Percentiles rank a stretch among this genome's conserved stretches.
Evolutionary conservation across 1,140 invertebrate genomes (phyloP).

Genomic region (Penaeus japonicus): DNA sequence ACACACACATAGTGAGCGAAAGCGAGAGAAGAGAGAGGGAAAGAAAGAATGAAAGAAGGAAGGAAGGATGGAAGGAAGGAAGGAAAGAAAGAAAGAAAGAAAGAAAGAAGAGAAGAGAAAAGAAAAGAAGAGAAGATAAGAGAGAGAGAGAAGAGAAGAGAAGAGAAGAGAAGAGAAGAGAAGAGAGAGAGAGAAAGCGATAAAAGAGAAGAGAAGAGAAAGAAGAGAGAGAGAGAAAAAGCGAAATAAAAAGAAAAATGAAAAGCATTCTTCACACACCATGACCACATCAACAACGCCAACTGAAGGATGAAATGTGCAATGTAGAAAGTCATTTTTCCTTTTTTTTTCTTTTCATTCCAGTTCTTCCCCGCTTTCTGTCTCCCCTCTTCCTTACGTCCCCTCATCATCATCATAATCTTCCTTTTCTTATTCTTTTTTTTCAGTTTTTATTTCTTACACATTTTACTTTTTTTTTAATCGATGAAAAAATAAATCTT

Average conservation of each 20-base stretch:
- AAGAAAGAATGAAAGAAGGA: background rate
- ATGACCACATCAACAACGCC: background rate
- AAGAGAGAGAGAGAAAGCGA: background rate
- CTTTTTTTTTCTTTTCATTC: too few species aligned
- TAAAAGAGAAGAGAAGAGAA: background rate
- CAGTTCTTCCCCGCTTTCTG: too few species aligned
- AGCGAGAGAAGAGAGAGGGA: background rate
- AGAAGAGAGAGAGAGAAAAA: background rate
- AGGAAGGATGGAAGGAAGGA: background rate
- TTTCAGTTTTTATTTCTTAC: too few species aligned
- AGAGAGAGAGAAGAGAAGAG: background rate
- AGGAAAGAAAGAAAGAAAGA: background rate
- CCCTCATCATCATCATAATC: too few species aligned
- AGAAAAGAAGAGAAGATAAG: background rate
- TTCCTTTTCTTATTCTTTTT: too few species aligned
- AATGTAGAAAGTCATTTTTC: too few species aligned
- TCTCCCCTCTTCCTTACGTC: too few species aligned
- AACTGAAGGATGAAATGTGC: background rate
- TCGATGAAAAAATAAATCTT: too few species aligned
- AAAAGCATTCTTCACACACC: too few species aligned
- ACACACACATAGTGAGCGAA: background rate
- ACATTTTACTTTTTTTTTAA: too few species aligned
- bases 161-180: background rate
- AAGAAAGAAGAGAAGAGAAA: background rate
- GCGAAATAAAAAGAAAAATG: background rate